Evolutionary conservation across 2,113 vertebrate genomes (phyloP).

Genomic region (Gnathonemus echidnorhynchus): DNA sequence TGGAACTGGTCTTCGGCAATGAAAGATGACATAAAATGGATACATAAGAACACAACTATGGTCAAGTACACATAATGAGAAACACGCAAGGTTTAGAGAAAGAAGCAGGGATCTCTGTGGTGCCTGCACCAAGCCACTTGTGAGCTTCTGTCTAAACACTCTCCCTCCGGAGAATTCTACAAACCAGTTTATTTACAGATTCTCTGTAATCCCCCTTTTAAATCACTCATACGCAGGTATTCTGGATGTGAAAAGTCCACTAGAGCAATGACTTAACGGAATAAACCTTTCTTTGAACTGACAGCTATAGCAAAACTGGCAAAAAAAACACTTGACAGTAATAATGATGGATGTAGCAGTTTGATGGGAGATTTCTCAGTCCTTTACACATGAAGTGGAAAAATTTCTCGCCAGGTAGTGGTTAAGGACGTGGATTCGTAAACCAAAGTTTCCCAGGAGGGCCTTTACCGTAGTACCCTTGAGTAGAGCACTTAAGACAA

Average conservation of each 20-base stretch:
- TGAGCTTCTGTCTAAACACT: neutral
- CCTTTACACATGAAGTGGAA: neutral
- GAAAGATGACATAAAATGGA: neutral
- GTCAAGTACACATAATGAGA: neutral
- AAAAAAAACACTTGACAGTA: neutral
- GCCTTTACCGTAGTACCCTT: neutral
- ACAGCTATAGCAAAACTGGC: neutral
- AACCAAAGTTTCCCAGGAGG: neutral
- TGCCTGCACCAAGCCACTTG: neutral
- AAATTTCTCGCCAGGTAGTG: neutral
- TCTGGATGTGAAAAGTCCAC: neutral
- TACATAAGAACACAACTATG: neutral
- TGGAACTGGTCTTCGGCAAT: neutral
- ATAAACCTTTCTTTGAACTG: neutral
- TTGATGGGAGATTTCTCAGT: neutral
- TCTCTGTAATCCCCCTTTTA: neutral
- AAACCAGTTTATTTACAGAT: neutral
- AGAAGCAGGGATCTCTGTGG: conserved; percentile 20
- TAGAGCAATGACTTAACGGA: neutral
- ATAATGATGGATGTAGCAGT: neutral
- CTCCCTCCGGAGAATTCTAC: neutral
- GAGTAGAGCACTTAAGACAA: neutral
- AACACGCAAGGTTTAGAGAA: neutral
- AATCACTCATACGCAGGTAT: neutral
- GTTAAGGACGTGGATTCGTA: neutral